These are phyloP conservation scores for Ctenochaetus hawaiiensis DNA, from an alignment of 2,797 vertebrate species.

Conservation along the genomic window DNA sequence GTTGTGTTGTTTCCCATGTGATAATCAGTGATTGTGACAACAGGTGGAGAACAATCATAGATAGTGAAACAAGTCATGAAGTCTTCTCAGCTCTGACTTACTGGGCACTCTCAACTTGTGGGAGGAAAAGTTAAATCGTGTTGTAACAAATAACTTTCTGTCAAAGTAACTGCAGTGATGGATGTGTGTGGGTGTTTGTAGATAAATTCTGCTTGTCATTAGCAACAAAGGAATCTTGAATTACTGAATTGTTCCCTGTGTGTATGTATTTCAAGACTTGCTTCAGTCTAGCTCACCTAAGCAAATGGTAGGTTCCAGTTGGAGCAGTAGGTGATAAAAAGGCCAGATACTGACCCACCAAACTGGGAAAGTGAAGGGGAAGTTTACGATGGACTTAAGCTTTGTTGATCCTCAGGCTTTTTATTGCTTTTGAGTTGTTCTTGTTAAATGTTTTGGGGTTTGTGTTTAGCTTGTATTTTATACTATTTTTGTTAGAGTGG, in stretches of 20 bases:
- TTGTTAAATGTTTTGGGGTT: background rate
- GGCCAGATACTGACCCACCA: background rate
- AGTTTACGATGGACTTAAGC: background rate
- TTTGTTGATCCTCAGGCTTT: background rate
- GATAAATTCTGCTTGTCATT: background rate
- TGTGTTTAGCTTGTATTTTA: background rate
- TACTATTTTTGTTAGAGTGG: background rate
- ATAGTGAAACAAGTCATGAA: slow-evolving; percentile 35
- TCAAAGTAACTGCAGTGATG: background rate
- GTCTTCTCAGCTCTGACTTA: slow-evolving; percentile 14
- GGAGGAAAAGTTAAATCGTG: background rate
- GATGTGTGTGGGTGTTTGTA: background rate
- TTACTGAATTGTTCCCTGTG: background rate
- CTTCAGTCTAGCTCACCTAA: slow-evolving; percentile 4
- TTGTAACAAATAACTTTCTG: background rate
- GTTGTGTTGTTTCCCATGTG: slow-evolving; percentile 7
- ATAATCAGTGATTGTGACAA: slow-evolving; percentile 26
- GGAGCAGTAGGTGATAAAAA: slow-evolving; percentile 9
- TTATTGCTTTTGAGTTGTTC: background rate
- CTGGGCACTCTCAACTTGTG: slow-evolving; percentile 5
- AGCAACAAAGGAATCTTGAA: background rate
- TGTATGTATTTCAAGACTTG: background rate
- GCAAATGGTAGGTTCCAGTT: slow-evolving; percentile 29
- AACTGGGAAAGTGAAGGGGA: background rate
- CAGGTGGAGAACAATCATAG: slow-evolving; percentile 41